These are phyloP conservation scores for Cydia strobilella DNA, from an alignment of 1,140 invertebrate genomes.

Conservation along the genomic window DNA sequence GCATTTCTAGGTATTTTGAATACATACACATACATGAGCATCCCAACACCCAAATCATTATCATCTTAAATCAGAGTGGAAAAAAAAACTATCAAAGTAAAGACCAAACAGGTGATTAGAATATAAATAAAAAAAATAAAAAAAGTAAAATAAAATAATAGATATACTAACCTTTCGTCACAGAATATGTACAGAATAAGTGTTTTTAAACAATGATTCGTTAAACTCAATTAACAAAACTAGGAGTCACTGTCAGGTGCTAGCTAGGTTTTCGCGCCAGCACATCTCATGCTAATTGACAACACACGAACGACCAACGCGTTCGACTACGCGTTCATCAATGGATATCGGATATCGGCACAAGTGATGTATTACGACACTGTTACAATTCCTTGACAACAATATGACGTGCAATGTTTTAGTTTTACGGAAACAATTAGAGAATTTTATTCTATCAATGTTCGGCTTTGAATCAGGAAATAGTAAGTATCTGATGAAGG, in stretches of 20 bases:
- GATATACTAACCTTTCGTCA: not conserved
- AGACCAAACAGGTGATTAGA: not conserved
- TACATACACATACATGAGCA: too few relatives aligned
- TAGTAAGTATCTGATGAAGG: too few relatives aligned
- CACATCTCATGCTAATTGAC: slow-evolving; percentile 19
- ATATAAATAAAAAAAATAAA: not conserved
- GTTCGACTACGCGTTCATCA: slow-evolving; percentile 9
- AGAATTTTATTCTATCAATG: too few relatives aligned
- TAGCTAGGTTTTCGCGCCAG: not conserved
- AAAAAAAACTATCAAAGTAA: too few relatives aligned
- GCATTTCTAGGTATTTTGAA: too few relatives aligned
- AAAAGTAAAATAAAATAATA: not conserved
- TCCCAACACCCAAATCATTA: too few relatives aligned
- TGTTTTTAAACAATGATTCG: not conserved
- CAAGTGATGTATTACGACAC: slow-evolving; percentile 24
- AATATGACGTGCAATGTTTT: slow-evolving; percentile 7
- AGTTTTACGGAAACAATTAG: not conserved
- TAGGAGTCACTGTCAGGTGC: not conserved
- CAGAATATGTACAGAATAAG: not conserved
- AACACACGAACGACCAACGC: slow-evolving; percentile 8
- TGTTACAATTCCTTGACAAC: slow-evolving; percentile 4
- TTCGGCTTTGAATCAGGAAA: too few relatives aligned
- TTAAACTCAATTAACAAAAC: not conserved
- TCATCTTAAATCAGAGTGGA: too few relatives aligned
- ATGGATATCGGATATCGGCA: slow-evolving; percentile 31